Evolutionary conservation across 1,140 invertebrate species (phyloP).

Genomic region (Drosophila yakuba): DNA sequence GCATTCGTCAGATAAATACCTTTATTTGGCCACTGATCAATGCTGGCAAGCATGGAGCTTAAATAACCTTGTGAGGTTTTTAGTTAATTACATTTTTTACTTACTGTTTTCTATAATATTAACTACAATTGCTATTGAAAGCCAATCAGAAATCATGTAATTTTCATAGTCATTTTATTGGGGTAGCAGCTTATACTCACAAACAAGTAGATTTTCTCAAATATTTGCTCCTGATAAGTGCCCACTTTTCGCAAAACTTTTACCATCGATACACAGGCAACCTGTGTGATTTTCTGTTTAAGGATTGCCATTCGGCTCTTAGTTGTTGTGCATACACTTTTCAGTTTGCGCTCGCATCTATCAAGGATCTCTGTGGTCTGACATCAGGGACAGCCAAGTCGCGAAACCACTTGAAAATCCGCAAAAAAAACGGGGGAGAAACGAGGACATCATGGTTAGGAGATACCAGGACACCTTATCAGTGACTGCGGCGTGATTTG

Average conservation of each 20-base stretch:
- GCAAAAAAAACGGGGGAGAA: conserved; percentile 34
- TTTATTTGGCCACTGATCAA: neutral
- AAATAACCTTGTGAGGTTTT: conserved; percentile 5
- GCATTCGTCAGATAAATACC: conserved; percentile 16
- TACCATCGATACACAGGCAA: conserved; percentile 21
- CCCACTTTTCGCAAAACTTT: conserved; percentile 2
- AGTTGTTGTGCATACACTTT: conserved; percentile 15
- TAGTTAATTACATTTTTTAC: conserved; percentile 7
- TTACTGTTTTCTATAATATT: neutral
- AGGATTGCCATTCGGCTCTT: conserved; percentile 12
- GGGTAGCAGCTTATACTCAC: too few relatives aligned
- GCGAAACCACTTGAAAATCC: conserved; percentile 26
- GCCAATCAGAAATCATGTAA: too few relatives aligned
- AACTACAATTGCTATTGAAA: too few relatives aligned
- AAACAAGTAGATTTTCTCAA: conserved; percentile 13
- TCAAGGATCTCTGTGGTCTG: conserved; percentile 40
- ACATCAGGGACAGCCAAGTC: conserved; percentile 28
- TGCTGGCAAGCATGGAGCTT: neutral
- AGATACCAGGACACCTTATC: conserved; percentile 43
- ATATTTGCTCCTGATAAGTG: conserved; percentile 67
- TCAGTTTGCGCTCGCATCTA: conserved; percentile 38
- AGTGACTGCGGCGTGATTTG: conserved; percentile 51
- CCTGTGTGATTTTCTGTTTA: conserved; percentile 16
- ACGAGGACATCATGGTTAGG: conserved; percentile 26
- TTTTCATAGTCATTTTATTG: too few relatives aligned